Evolutionary conservation across 2,888 invertebrate genomes (phyloP).

Genomic region (Homarus gammarus): DNA sequence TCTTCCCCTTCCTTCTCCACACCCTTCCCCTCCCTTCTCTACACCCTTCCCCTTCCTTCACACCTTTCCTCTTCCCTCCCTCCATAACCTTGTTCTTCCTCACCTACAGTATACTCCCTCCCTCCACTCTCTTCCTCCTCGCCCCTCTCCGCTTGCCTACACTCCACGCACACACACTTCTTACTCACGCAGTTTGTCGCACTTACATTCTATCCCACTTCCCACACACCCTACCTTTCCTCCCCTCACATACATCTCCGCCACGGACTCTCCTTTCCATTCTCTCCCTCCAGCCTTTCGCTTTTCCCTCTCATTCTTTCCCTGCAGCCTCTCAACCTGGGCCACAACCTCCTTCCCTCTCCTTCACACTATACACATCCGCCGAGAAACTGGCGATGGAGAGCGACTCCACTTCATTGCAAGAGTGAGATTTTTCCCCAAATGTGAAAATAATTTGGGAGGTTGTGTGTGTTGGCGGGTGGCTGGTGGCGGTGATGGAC

Average conservation of each 20-base stretch:
- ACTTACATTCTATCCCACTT: not conserved
- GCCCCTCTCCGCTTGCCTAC: not conserved
- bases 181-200: not conserved
- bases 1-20: not conserved
- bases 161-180: not conserved
- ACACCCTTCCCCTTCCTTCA: not conserved
- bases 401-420: conserved; percentile 1
- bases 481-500: not conserved
- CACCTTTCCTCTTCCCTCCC: not conserved
- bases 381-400: not conserved
- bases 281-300: not conserved
- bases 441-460: not conserved
- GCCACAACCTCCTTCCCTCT: not conserved
- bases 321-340: not conserved
- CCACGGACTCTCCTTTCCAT: not conserved
- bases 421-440: not conserved
- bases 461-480: not conserved
- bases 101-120: no score
- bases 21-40: not conserved
- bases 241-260: not conserved
- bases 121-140: not conserved
- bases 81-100: not conserved
- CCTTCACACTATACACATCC: not conserved
- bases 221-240: not conserved
- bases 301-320: not conserved